Percentiles rank a stretch among this genome's conserved stretches.
Evolutionary conservation across 35 echinoderm and acorn worm genomes (phyloP).

Genomic region (Stichopus chloronotus): DNA sequence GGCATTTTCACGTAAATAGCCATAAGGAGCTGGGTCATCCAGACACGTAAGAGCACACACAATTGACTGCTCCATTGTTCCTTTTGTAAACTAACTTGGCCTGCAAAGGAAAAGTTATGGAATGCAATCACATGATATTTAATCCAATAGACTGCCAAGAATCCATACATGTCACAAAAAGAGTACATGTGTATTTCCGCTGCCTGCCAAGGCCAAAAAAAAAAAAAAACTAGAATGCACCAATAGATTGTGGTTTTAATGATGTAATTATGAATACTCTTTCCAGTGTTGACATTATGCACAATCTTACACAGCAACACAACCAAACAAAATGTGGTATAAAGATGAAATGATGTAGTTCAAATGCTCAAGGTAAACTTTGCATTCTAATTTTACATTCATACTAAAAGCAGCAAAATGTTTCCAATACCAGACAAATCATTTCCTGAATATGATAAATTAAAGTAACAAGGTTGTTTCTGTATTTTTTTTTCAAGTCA

Average conservation of each 20-base stretch:
- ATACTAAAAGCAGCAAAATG: background rate
- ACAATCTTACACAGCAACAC: background rate
- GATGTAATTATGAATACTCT: background rate
- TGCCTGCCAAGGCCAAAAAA: background rate
- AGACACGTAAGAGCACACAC: background rate
- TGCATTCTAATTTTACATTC: background rate
- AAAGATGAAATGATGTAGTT: background rate
- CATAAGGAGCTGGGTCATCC: background rate
- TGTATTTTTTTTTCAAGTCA: background rate
- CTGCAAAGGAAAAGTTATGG: background rate
- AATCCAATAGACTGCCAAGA: background rate
- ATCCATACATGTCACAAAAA: background rate
- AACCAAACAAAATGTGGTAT: background rate
- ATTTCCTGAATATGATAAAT: background rate
- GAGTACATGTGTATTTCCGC: background rate
- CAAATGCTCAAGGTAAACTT: background rate
- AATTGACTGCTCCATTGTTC: background rate
- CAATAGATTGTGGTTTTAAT: no score
- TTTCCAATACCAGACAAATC: background rate
- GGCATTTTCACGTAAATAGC: constrained; percentile 7
- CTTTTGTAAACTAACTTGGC: constrained; percentile 34
- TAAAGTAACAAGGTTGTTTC: background rate
- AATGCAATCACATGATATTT: background rate
- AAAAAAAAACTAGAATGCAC: background rate
- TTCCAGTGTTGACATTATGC: background rate